phyloP scores from a whole-genome alignment of 1,140 invertebrate species.

The Kradibia gibbosae region DNA sequence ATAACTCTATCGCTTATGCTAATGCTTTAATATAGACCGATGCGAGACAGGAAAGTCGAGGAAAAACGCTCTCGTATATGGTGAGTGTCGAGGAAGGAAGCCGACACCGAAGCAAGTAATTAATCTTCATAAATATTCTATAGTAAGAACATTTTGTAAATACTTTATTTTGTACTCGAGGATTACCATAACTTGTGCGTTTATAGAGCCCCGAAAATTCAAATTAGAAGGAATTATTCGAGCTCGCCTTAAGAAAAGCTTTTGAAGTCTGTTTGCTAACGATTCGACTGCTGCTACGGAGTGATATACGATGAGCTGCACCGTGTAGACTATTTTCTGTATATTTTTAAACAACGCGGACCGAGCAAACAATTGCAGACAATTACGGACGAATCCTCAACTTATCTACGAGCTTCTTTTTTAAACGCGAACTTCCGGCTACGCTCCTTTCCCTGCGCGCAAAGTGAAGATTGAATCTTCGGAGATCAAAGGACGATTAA shows the following conservation, averaged over 20 bases:
- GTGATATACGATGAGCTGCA: no score
- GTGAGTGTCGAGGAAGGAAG: background rate
- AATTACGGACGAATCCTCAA: no score
- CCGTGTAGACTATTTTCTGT: no score
- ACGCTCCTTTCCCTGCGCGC: no score
- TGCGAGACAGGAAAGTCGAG: background rate
- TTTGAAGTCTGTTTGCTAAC: background rate
- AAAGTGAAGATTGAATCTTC: no score
- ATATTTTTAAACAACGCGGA: no score
- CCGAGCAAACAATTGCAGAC: no score
- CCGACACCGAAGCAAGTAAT: background rate
- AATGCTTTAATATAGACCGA: background rate
- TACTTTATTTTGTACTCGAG: background rate
- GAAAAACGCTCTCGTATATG: background rate
- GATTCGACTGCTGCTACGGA: background rate
- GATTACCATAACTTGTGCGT: background rate
- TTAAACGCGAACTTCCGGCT: no score
- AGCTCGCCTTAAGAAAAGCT: background rate
- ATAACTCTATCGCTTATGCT: no score
- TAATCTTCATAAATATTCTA: constrained; percentile 1
- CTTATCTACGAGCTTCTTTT: no score
- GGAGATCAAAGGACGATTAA: no score
- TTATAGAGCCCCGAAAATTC: background rate
- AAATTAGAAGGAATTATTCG: background rate
- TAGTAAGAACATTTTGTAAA: background rate